Evolutionary conservation across 2,113 vertebrate genomes (phyloP).

Genomic region (Trachemys scripta): DNA sequence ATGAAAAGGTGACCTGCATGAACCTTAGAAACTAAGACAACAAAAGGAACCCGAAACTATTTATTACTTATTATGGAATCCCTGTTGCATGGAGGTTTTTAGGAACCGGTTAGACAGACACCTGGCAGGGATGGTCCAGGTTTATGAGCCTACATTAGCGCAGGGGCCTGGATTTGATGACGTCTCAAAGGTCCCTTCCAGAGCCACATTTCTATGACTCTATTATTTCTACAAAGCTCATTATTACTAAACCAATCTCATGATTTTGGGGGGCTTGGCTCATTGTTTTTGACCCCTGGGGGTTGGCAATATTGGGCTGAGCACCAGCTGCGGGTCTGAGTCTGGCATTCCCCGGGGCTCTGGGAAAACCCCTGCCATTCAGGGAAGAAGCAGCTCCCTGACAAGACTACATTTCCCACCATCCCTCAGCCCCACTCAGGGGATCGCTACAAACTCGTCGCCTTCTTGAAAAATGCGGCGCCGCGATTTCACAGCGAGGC

Average conservation of each 20-base stretch:
- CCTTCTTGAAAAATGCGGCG: not conserved
- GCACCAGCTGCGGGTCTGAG: not conserved
- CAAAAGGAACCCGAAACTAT: not conserved
- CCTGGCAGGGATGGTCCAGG: not conserved
- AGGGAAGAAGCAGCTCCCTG: rapidly evolving
- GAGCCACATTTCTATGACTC: not conserved
- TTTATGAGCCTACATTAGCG: not conserved
- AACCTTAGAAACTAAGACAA: not conserved
- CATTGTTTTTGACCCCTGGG: not conserved
- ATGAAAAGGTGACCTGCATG: not conserved
- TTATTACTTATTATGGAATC: not conserved
- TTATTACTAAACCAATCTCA: not conserved
- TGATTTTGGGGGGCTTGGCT: not conserved
- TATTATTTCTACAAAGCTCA: not conserved
- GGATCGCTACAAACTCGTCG: constrained; percentile 18
- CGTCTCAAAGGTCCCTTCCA: not conserved
- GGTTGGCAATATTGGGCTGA: not conserved
- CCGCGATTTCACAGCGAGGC: not conserved
- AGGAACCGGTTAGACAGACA: not conserved
- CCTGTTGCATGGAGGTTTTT: not conserved
- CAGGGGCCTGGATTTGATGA: not conserved
- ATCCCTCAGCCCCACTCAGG: rapidly evolving
- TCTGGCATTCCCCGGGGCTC: not conserved
- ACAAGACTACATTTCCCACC: constrained; percentile 56
- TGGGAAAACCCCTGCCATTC: rapidly evolving